Evolutionary conservation across 2,888 invertebrate genomes (phyloP).

Genomic region (Drosophila borealis): DNA sequence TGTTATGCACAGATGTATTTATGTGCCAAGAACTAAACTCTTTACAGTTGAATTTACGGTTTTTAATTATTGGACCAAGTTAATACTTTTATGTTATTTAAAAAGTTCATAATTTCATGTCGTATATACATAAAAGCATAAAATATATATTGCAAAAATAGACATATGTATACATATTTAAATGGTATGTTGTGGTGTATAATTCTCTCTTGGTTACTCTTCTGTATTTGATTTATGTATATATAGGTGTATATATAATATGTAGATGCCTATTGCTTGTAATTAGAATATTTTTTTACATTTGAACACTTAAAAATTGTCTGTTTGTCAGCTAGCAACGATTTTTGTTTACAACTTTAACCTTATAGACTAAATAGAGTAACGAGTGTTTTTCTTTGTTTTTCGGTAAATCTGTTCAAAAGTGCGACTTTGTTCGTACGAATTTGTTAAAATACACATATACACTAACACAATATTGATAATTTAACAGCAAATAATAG

Average conservation of each 20-base stretch:
- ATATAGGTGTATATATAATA: slow-evolving; percentile 44
- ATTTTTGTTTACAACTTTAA: slow-evolving; percentile 46
- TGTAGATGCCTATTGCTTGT: slow-evolving; percentile 61
- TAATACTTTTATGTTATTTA: slow-evolving; percentile 67
- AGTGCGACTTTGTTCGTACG: slow-evolving; percentile 64
- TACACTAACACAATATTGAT: slow-evolving; percentile 56
- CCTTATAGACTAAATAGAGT: slow-evolving; percentile 51
- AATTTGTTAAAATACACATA: slow-evolving; percentile 55
- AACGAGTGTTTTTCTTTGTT: slow-evolving; percentile 41
- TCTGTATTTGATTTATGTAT: slow-evolving; percentile 13
- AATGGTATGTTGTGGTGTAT: slow-evolving; percentile 61
- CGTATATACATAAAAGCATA: slow-evolving; percentile 72
- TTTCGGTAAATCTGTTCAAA: slow-evolving; percentile 58
- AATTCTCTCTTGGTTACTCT: slow-evolving; percentile 29
- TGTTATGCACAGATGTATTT: too few relatives aligned
- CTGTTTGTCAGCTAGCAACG: slow-evolving; percentile 52
- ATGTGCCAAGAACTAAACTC: neutral
- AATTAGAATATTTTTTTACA: slow-evolving; percentile 73
- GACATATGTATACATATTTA: slow-evolving; percentile 47
- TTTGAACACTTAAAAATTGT: slow-evolving; percentile 71
- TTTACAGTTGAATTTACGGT: slow-evolving; percentile 33
- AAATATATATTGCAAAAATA: slow-evolving; percentile 76
- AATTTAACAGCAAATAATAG: slow-evolving; percentile 64
- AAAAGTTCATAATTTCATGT: slow-evolving; percentile 57
- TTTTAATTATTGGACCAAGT: slow-evolving; percentile 67